These are phyloP conservation scores for Porites evermanni DNA, from an alignment of 92 coral and sea anemone genomes.

Conservation along the genomic window DNA sequence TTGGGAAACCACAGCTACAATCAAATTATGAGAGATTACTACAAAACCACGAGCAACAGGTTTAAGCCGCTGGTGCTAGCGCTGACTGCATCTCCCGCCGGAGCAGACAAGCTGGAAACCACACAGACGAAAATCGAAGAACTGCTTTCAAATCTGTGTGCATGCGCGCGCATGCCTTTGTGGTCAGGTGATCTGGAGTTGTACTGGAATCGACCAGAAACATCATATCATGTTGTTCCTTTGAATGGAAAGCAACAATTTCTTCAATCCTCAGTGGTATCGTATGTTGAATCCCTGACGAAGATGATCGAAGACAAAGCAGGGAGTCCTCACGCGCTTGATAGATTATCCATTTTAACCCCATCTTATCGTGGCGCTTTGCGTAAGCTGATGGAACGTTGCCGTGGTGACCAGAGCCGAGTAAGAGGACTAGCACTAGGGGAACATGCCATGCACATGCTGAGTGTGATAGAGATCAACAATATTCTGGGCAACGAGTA, in stretches of 20 bases:
- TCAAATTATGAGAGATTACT: slow-evolving; percentile 81
- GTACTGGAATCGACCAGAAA: slow-evolving; percentile 83
- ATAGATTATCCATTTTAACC: slow-evolving; percentile 46
- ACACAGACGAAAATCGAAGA: slow-evolving; percentile 55
- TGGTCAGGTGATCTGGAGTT: slow-evolving; percentile 64
- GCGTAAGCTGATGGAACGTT: slow-evolving; percentile 82
- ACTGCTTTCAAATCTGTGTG: slow-evolving; percentile 69
- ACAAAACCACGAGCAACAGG: slow-evolving; percentile 49
- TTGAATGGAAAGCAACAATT: slow-evolving; percentile 58
- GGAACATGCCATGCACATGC: slow-evolving; percentile 91
- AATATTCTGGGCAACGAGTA: slow-evolving; percentile 76
- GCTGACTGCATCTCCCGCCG: slow-evolving; percentile 94
- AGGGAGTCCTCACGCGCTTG: slow-evolving; percentile 50
- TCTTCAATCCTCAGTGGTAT: slow-evolving; percentile 49
- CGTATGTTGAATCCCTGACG: slow-evolving; percentile 42
- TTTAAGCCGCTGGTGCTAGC: slow-evolving; percentile 88
- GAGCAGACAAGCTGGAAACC: slow-evolving; percentile 54
- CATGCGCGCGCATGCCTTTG: slow-evolving; percentile 79
- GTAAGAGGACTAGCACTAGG: slow-evolving; percentile 85
- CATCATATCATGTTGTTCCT: slow-evolving; percentile 53
- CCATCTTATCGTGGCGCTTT: slow-evolving; percentile 85
- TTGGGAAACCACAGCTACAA: slow-evolving; percentile 86
- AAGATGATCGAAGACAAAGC: slow-evolving; percentile 55
- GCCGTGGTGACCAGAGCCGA: slow-evolving; percentile 65
- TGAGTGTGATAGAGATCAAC: slow-evolving; percentile 84